Evolutionary conservation across 2,888 invertebrate genomes (phyloP), one percentile per base, ranked within the genome.

Genomic region (Eristalinus sepulchralis): DNA sequence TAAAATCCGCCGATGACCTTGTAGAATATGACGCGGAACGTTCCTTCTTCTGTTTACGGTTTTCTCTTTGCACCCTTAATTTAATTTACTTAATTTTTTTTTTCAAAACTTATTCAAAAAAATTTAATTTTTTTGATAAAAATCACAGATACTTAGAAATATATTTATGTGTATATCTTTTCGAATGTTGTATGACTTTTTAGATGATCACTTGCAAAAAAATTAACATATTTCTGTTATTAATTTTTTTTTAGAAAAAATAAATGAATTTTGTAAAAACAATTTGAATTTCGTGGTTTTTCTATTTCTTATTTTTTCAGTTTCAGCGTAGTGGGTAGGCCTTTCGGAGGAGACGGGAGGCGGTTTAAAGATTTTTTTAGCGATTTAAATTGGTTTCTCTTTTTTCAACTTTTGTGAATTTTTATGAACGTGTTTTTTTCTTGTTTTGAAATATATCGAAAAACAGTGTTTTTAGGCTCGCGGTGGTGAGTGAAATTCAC

Each of bases 291-390:
- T 55, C 62, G 27, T 17, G 62, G 17, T 63, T 80, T 81, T 33
- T 73, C 81, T 63, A 53, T 57, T 82, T 67, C 36, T 81, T 33
- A 71, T 83, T 63, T 57, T 57, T 82, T 67, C 36, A 39, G 72
- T 88, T 75, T 77, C 84, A 66, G 76, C 75, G 81, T 77, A 88
- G 88, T 90, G 91, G 91, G 91, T 91, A 91, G 92, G 92, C 92
- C 91, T 91, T 89, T 89, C 88, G 92, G 92, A 92, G 92, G 92
- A 92, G 92, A 92, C 92, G 92, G 92, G 91, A 91, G 92, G 92
- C 91, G 89, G 67, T 53, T 66, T 62, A 68, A 63, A 20, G 34
- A 39, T 31, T 66, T 33, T 67, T 70, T 62, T 60, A 33, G 20
- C 59, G 36, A 20, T 20, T 75, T 64, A n/a, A 24, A 63, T 60